Conservation (phyloP, 2,888 invertebrate genomes). For the Athalia rosae region DNA sequence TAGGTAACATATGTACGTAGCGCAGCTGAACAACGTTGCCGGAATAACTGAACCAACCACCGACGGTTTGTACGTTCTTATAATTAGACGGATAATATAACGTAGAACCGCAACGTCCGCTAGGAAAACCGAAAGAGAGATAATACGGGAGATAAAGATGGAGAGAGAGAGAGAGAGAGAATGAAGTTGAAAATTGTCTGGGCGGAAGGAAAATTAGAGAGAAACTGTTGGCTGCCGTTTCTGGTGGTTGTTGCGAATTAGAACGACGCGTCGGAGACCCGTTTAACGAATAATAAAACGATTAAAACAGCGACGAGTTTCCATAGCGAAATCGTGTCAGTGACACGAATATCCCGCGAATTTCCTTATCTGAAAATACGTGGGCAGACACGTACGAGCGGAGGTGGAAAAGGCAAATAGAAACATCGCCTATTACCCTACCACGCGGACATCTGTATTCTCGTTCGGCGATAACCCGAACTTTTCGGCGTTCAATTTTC, state of each 20-base stretch:
- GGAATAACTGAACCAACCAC: slow-evolving; percentile 35
- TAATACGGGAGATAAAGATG: neutral
- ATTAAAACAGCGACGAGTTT: slow-evolving; percentile 22
- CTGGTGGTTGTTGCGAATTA: neutral
- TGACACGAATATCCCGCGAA: neutral
- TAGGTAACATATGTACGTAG: neutral
- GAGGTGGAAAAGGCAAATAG: neutral
- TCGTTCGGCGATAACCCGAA: neutral
- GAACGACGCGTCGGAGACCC: slow-evolving; percentile 19
- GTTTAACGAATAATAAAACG: slow-evolving; percentile 30
- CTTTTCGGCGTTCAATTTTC: neutral
- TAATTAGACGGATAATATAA: slow-evolving; percentile 60
- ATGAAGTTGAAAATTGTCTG: neutral
- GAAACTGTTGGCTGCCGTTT: no score
- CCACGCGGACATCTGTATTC: no score
- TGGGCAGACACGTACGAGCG: neutral
- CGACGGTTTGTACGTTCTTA: slow-evolving; percentile 48
- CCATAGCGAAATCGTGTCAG: neutral
- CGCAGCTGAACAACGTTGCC: neutral
- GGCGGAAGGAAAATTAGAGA: no score
- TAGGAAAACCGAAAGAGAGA: slow-evolving; percentile 6
- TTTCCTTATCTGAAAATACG: slow-evolving; percentile 12
- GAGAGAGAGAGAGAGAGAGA: slow-evolving; percentile 30
- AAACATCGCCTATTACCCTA: no score
- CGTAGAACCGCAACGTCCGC: slow-evolving; percentile 40